These are phyloP conservation scores for Atethmia centrago DNA, from an alignment of 2,888 invertebrate genomes.

Conservation along the genomic window DNA sequence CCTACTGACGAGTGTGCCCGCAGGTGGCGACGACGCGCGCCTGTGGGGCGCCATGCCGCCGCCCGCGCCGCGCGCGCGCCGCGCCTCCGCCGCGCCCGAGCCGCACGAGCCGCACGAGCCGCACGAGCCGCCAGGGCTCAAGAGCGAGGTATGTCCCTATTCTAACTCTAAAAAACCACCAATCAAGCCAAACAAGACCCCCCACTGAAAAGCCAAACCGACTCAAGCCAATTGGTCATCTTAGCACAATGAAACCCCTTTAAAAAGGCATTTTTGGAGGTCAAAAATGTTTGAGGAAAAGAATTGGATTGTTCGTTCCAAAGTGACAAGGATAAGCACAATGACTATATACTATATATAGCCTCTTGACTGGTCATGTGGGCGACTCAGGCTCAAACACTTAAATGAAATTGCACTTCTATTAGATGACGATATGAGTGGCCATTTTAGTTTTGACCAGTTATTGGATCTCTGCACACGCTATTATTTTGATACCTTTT, in stretches of 20 bases:
- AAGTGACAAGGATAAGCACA: background rate
- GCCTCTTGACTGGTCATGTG: too few species aligned
- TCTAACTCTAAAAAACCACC: background rate
- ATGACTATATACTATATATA: too few species aligned
- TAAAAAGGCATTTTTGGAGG: background rate
- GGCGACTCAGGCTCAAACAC: too few species aligned
- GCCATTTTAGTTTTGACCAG: too few species aligned
- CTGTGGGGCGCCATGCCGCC: slow-evolving; percentile 88
- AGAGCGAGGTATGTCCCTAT: slow-evolving; percentile 84
- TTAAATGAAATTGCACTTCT: too few species aligned
- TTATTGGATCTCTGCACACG: too few species aligned
- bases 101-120: slow-evolving; percentile 90
- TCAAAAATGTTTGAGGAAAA: background rate
- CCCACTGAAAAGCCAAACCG: too few species aligned
- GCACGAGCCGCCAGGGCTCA: slow-evolving; percentile 90
- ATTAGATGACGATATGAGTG: too few species aligned
- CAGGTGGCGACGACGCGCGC: slow-evolving; percentile 78
- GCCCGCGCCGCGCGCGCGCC: slow-evolving; percentile 92
- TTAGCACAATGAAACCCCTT: background rate
- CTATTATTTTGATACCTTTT: too few species aligned
- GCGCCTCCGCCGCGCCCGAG: slow-evolving; percentile 91
- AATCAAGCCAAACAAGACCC: background rate
- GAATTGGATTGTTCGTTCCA: background rate
- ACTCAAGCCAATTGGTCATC: background rate
- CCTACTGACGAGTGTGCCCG: slow-evolving; percentile 28